Evolutionary conservation across 2,113 vertebrate species (phyloP).

Genomic region (Amphilophus citrinellus): DNA sequence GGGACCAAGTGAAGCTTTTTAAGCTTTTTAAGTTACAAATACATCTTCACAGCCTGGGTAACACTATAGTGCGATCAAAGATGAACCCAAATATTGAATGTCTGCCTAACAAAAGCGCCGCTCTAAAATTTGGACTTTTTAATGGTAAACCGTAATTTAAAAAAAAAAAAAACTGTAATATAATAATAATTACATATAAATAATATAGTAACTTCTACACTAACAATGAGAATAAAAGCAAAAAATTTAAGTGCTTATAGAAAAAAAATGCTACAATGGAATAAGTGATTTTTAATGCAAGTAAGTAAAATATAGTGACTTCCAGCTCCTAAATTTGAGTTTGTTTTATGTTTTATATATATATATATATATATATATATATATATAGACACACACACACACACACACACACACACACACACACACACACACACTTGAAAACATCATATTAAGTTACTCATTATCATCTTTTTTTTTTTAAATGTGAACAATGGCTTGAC

Average conservation of each 20-base stretch:
- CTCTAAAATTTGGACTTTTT: background rate
- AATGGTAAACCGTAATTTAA: background rate
- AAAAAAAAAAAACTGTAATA: too few relatives aligned
- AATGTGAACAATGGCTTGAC: too few relatives aligned
- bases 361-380: too few relatives aligned
- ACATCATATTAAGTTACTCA: too few relatives aligned
- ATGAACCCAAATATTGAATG: slow-evolving; percentile 23
- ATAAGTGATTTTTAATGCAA: background rate
- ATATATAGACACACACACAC: too few relatives aligned
- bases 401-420: too few relatives aligned
- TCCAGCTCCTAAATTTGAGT: background rate
- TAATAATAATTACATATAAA: background rate
- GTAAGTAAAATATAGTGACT: background rate
- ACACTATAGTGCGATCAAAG: background rate
- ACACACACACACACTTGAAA: too few relatives aligned
- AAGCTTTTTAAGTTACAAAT: slow-evolving; percentile 30
- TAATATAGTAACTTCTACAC: background rate
- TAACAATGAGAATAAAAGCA: background rate
- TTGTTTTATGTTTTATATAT: too few relatives aligned
- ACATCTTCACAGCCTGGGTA: slow-evolving; percentile 16
- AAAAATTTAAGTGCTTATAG: background rate
- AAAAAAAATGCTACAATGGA: background rate
- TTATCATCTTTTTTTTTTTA: too few relatives aligned
- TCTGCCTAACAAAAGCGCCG: background rate
- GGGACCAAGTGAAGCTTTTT: slow-evolving; percentile 5